Percentiles rank a stretch among this genome's conserved stretches.
phyloP scores from a whole-genome alignment of 2,797 vertebrate species.

The Acrossocheilus wenchowensis region DNA sequence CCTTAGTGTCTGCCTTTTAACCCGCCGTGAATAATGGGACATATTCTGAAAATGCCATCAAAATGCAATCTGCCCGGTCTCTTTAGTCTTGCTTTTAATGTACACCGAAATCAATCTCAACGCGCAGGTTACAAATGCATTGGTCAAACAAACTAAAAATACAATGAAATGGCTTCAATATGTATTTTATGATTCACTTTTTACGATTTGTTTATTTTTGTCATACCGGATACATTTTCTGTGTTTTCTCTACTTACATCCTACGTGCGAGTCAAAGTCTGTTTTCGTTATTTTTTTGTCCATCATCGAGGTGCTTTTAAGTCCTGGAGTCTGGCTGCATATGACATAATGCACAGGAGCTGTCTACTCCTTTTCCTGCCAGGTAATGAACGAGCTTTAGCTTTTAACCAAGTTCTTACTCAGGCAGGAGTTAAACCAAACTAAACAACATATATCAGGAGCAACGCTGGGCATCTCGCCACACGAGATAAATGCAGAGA shows the following conservation, averaged over 20 bases:
- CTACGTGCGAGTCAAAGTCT: constrained; percentile 13
- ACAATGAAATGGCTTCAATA: constrained; percentile 15
- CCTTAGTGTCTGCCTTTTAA: constrained; percentile 50
- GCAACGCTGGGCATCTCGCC: constrained; percentile 60
- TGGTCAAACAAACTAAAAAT: not conserved
- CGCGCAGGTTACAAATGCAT: not conserved
- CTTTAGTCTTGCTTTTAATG: constrained; percentile 49
- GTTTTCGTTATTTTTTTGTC: constrained; percentile 78
- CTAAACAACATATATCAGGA: constrained; percentile 72
- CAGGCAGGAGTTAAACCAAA: constrained; percentile 74
- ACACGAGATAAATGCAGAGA: constrained; percentile 44
- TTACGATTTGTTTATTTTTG: constrained; percentile 6
- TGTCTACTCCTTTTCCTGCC: constrained; percentile 58
- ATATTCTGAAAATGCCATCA: constrained; percentile 42
- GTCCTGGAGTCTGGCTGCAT: constrained; percentile 66
- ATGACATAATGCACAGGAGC: constrained; percentile 70
- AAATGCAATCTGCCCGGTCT: constrained; percentile 49
- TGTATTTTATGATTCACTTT: constrained; percentile 1
- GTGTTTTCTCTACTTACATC: constrained; percentile 10
- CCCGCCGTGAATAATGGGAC: constrained; percentile 48
- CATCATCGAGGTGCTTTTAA: constrained; percentile 78
- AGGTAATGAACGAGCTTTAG: constrained; percentile 73
- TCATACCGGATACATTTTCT: not conserved
- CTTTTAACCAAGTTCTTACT: constrained; percentile 75
- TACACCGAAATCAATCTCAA: constrained; percentile 42